These are phyloP conservation scores for Littorina saxatilis DNA, from an alignment of 1,140 invertebrate genomes.

Conservation along the genomic window DNA sequence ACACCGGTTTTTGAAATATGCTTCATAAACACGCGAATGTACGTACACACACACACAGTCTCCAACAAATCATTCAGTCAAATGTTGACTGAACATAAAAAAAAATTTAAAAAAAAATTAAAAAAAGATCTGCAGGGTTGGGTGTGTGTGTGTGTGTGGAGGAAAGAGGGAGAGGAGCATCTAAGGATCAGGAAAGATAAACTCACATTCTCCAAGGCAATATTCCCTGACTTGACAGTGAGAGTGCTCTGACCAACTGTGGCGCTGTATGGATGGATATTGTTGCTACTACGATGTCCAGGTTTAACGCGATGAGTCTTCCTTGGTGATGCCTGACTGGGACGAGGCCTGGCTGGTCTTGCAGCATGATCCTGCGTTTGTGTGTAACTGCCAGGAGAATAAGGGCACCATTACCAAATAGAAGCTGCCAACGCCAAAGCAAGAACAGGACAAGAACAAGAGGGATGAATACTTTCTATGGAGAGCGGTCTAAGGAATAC, in stretches of 20 bases:
- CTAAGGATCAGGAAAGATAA: too few relatives aligned
- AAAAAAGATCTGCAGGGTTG: too few relatives aligned
- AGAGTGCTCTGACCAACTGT: neutral
- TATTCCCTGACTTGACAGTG: slow-evolving; percentile 19
- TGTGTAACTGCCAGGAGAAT: neutral
- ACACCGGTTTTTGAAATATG: too few relatives aligned
- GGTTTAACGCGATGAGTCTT: neutral
- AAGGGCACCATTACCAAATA: neutral
- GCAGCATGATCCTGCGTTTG: neutral
- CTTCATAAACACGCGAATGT: too few relatives aligned
- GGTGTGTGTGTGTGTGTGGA: too few relatives aligned
- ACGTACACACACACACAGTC: too few relatives aligned
- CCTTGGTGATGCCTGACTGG: neutral
- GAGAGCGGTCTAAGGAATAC: too few relatives aligned
- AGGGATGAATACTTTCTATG: too few relatives aligned
- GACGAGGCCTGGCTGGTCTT: neutral
- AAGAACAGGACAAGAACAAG: neutral
- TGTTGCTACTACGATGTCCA: neutral
- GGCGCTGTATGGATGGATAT: slow-evolving; percentile 2
- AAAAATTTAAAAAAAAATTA: too few relatives aligned
- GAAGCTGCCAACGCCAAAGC: neutral
- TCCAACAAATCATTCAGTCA: too few relatives aligned
- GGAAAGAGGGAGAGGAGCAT: too few relatives aligned
- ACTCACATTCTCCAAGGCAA: slow-evolving; percentile 1
- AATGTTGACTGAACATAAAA: too few relatives aligned